Base-by-base conservation (phyloP, 2,113 vertebrate genomes). In the Triplophysa siluroides region DNA sequence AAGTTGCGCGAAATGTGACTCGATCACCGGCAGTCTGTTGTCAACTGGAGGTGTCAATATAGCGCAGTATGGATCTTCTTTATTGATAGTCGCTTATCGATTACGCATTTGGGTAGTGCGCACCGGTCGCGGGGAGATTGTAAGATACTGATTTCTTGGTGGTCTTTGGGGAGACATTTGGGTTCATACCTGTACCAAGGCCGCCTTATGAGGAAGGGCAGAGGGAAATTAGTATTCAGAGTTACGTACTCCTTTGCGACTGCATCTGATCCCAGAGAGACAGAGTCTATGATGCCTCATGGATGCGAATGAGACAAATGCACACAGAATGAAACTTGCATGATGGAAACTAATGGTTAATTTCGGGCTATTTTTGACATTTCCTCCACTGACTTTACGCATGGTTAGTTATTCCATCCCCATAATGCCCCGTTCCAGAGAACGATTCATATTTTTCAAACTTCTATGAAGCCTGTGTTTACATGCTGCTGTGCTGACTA, bases 201-300 rank as follows among this genome's bases (percentile, higher is more conserved):
- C 33, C 43, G 71, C 19, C n/a, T 54, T 65, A 54, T 54, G 26
- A 50, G n/a, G 54, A 68, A 61, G 71, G 70, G 73, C 79, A 56
- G 14, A 56, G 45, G 58, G 47, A 65, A 47, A 84, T 84, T 81
- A 79, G 80, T 76, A 76, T 79, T 76, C 76, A 76, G 81, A 84
- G 83, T 84, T 84, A 66, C 45, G 75, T 64, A 77, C 26, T 79
- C 64, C 67, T 67, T 68, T 13, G 68, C 41, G 67, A 12, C 81
- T 83, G 68, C n/a, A 43, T 58, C 52, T 33, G 77, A 69, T 38
- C 33, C 63, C 58, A 58, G 65, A 47, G 67, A 66, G 43, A 45
- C 45, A 47, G 78, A 73, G 8, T 50, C 10, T 33, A 47, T 54
- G 23, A 63, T 47, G 56, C 38, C 41, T 77, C 74, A 21, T 73